Evolutionary conservation across 2,797 vertebrate species (phyloP).

Genomic region (Perodicticus potto): DNA sequence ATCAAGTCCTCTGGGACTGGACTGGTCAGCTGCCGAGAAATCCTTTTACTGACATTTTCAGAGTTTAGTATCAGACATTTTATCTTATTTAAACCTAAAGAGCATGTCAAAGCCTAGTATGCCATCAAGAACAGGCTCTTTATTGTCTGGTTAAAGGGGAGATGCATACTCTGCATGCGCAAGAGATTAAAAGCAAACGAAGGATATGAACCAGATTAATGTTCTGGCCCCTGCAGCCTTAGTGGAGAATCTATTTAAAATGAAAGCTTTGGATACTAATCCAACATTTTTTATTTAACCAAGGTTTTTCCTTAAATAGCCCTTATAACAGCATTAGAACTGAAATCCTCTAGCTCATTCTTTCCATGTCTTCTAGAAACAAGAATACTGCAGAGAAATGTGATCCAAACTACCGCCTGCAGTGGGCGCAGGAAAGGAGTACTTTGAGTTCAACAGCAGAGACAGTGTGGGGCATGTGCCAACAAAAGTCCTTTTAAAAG

Average conservation of each 20-base stretch:
- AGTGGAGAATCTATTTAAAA: conserved; percentile 44
- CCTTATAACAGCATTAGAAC: neutral
- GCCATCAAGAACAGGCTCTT: conserved; percentile 15
- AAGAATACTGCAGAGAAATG: conserved; percentile 47
- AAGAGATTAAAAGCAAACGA: conserved; percentile 51
- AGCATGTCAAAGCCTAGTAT: neutral
- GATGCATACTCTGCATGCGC: neutral
- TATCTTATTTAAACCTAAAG: conserved; percentile 70
- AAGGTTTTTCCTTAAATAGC: conserved; percentile 37
- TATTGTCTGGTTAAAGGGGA: neutral
- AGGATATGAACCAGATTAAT: conserved; percentile 10
- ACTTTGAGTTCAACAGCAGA: neutral
- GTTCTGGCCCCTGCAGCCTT: neutral
- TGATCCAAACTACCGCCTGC: neutral
- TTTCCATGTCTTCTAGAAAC: conserved; percentile 61
- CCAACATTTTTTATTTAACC: conserved; percentile 25
- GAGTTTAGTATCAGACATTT: conserved; percentile 69
- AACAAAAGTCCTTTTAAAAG: neutral
- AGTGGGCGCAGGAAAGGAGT: neutral
- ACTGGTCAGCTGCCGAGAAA: conserved; percentile 62
- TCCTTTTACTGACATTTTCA: conserved; percentile 72
- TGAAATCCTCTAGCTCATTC: conserved; percentile 43
- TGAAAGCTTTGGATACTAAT: conserved; percentile 38
- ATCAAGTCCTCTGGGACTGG: conserved; percentile 33
- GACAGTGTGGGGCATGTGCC: neutral